A percentile compares a stretch with the other conserved stretches of the same genome.
These are phyloP conservation scores for Channa maculata DNA, from an alignment of 2,113 vertebrate species.

Conservation along the genomic window DNA sequence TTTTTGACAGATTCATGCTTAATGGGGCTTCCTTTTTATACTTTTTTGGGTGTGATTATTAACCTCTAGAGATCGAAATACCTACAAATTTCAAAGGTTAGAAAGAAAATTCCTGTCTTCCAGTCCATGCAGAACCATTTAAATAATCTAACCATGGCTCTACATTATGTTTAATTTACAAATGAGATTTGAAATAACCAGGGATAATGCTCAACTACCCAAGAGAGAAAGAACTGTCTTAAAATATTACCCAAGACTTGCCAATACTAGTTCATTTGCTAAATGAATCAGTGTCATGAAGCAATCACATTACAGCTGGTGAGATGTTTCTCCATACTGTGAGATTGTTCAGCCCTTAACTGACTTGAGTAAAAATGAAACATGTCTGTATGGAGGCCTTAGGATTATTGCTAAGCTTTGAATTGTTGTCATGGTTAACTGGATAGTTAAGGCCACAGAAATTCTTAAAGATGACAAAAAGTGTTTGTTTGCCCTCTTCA, in stretches of 20 bases:
- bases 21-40: too few species aligned
- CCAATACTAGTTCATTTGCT: constrained; percentile 19
- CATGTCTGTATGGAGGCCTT: not conserved
- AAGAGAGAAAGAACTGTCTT: not conserved
- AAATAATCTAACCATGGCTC: too few species aligned
- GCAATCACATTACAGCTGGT: constrained; percentile 28
- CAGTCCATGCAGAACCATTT: too few species aligned
- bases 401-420: not conserved
- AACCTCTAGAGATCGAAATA: not conserved
- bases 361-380: constrained; percentile 1
- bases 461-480: not conserved
- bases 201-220: not conserved
- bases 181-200: not conserved
- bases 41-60: not conserved
- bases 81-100: not conserved
- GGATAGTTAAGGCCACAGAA: not conserved
- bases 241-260: not conserved
- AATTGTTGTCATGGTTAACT: constrained; percentile 8
- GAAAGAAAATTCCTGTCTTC: too few species aligned
- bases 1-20: not conserved
- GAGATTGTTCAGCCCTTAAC: not conserved
- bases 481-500: not conserved
- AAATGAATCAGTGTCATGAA: constrained; percentile 24
- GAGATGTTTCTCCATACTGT: not conserved
- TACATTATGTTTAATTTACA: not conserved